phyloP scores from a whole-genome alignment of 2,113 vertebrate genomes.

The Lepus timidus region DNA sequence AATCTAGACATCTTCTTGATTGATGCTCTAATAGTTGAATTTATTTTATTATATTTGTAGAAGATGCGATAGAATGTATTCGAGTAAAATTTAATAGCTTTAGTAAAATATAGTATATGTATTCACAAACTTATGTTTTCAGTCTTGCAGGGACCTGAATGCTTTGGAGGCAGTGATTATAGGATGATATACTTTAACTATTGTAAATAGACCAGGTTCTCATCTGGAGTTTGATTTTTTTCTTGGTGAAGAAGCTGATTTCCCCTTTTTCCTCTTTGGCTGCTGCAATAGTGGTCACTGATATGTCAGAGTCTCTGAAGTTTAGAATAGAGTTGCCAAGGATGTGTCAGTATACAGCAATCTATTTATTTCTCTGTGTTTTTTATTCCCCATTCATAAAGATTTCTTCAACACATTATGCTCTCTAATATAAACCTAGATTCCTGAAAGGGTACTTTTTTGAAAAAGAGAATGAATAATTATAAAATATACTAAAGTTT shows the following conservation, averaged over 20 bases:
- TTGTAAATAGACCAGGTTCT: too few species aligned
- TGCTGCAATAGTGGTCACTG: not conserved
- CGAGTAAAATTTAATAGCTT: not conserved
- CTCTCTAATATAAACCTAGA: not conserved
- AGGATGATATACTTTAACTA: not conserved
- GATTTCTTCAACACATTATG: not conserved
- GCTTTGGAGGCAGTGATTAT: not conserved
- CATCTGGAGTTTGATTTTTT: too few species aligned
- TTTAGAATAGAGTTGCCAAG: not conserved
- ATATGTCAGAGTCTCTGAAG: not conserved
- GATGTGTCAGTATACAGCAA: not conserved
- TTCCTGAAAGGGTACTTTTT: not conserved
- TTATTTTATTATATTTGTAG: conserved; percentile 21
- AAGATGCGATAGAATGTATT: not conserved
- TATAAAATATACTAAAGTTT: conserved; percentile 30
- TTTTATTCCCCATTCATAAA: not conserved
- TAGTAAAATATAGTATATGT: not conserved
- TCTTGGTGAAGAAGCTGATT: too few species aligned
- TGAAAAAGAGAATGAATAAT: not conserved
- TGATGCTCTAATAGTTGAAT: not conserved
- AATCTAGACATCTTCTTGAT: not conserved
- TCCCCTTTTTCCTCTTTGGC: too few species aligned
- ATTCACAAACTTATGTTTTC: not conserved
- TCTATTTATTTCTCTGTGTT: not conserved
- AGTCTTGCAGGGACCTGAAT: not conserved